Evolutionary conservation across 2,113 vertebrate genomes (phyloP), one percentile per base, ranked within the genome.

Genomic region (Archilochus colubris): DNA sequence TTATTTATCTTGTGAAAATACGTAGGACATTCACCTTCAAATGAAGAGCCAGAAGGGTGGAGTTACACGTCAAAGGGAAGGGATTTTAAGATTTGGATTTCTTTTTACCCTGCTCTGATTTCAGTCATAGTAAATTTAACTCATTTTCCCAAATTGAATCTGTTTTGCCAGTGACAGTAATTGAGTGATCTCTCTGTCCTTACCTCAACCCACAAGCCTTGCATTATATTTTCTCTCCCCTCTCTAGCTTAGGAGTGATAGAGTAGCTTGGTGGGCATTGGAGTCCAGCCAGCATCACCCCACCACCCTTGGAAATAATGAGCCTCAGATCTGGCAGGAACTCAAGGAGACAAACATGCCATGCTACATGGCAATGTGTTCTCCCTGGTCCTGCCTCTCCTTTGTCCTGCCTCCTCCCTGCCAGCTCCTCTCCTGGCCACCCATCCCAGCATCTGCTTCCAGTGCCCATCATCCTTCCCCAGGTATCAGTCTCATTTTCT

Each of bases 281-380:
- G 12, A 38, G 11, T 24, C 23, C 50, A 51, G 50, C 50, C 50
- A 51, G 50, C 10, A 23, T 51, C 22, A 51, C 23, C 22, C 50
- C 23, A 51, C 23, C 50, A 51, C 50, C 22, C 50, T 64, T 1
- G 1, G 74, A 16, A 66, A 38, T 0, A 0, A 53, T 0, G 1
- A 59, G 58, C 24, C 44, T 48, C 0, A 1, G 40, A 82, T 23
- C 51, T 30, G 20, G 23, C n/a, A 62, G 51, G 27, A 20, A 46
- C 48, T 14, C 6, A 3, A 43, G 14, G 28, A 30, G 28, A 7
- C 2, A 1, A 64, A 58, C 33, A 50, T n/a, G 43, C 36, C 3
- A 0, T 25, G 31, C 33, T 40, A 18, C 0, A 0, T 51, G 43
- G 12, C 43, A 2, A 44, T 4, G 7, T 31, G 18, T 43, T 50